Evolutionary conservation across 2,113 vertebrate species (phyloP).

Genomic region (Romanogobio albipinnatus): DNA sequence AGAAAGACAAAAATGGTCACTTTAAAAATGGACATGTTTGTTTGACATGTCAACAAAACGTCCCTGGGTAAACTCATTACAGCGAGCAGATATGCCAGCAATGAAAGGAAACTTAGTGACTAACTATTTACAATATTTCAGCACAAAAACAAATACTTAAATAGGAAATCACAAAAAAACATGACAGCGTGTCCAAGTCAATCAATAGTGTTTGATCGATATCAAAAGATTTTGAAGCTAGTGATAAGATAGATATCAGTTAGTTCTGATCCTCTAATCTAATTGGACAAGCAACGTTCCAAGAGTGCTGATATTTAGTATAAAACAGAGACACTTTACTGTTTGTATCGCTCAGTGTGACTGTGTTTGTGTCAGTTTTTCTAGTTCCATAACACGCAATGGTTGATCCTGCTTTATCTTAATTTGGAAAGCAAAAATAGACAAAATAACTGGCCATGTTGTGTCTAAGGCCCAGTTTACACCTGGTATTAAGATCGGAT

Average conservation of each 20-base stretch:
- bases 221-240: no score
- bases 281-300: not conserved
- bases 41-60: slow-evolving; percentile 64
- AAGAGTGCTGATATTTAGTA: not conserved
- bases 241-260: no score
- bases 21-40: slow-evolving; percentile 67
- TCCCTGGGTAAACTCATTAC: slow-evolving; percentile 68
- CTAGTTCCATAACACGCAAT: not conserved
- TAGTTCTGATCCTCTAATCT: not conserved
- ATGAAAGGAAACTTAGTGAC: slow-evolving; percentile 23
- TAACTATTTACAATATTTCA: slow-evolving; percentile 1
- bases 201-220: not conserved
- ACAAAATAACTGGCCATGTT: not conserved
- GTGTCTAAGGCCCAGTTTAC: not conserved
- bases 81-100: slow-evolving; percentile 56
- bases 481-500: no score
- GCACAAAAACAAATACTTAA: slow-evolving; percentile 26
- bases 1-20: slow-evolving; percentile 67
- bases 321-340: not conserved
- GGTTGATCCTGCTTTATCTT: not conserved
- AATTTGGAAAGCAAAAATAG: not conserved
- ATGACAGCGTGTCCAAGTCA: not conserved
- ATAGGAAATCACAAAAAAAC: slow-evolving; percentile 6
- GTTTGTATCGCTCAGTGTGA: not conserved
- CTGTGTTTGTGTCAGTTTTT: not conserved